These are phyloP conservation scores for Euthynnus affinis DNA, from an alignment of 2,797 vertebrate genomes.

Conservation along the genomic window DNA sequence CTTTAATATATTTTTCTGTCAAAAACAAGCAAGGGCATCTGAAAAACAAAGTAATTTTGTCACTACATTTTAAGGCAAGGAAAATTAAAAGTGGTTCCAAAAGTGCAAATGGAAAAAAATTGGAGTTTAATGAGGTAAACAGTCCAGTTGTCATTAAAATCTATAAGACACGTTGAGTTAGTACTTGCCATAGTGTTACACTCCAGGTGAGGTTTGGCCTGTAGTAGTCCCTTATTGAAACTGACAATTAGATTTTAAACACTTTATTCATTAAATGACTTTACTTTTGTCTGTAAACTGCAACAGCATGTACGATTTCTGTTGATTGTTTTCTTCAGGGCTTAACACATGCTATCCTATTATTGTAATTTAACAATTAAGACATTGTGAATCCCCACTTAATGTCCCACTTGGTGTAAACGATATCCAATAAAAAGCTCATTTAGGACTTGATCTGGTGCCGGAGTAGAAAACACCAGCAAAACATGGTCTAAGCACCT, in stretches of 20 bases:
- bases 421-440: constrained; percentile 4
- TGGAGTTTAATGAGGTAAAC: background rate
- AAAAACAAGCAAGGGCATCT: constrained; percentile 5
- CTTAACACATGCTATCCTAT: background rate
- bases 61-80: constrained; percentile 47
- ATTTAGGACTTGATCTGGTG: constrained; percentile 14
- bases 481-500: background rate
- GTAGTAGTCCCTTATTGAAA: background rate
- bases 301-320: background rate
- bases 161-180: background rate
- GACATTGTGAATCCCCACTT: background rate
- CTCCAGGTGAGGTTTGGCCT: constrained; percentile 8
- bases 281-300: constrained; percentile 23
- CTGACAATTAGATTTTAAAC: constrained; percentile 31
- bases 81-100: constrained; percentile 1
- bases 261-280: constrained; percentile 19
- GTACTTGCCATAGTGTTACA: background rate
- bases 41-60: constrained; percentile 20
- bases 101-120: constrained; percentile 13
- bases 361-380: background rate
- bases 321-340: background rate
- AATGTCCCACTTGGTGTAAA: background rate
- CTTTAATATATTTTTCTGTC: background rate
- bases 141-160: constrained; percentile 14
- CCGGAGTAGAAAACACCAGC: background rate